phyloP scores from a whole-genome alignment of 2,888 invertebrate genomes.

The Alloplasta piceator region DNA sequence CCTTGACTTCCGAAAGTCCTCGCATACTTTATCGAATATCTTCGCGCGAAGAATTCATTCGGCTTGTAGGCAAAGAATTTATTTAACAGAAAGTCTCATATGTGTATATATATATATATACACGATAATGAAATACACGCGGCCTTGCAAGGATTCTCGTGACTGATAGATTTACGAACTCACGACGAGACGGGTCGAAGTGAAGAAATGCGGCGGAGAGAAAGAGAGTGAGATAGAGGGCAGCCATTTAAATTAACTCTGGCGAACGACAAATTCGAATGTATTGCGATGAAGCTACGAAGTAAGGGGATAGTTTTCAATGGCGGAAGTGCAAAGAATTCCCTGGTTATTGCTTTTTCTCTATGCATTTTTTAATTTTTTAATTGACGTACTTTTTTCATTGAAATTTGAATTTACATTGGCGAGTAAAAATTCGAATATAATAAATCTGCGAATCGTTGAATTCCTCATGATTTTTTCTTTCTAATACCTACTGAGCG shows the following conservation, averaged over 20 bases:
- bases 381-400: too few relatives aligned
- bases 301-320: too few relatives aligned
- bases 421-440: too few relatives aligned
- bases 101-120: neutral
- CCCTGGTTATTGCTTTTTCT: too few relatives aligned
- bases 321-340: too few relatives aligned
- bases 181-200: conserved; percentile 22
- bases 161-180: conserved; percentile 53
- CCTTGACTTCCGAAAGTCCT: conserved; percentile 3
- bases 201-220: conserved; percentile 13
- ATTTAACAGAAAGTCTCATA: neutral
- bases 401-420: too few relatives aligned
- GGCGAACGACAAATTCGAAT: neutral
- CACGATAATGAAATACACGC: conserved; percentile 13
- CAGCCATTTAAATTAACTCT: conserved; percentile 21
- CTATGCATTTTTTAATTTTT: too few relatives aligned
- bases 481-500: too few relatives aligned
- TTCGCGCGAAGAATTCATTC: conserved; percentile 3
- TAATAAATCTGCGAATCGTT: too few relatives aligned
- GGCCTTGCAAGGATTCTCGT: conserved; percentile 52
- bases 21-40: conserved; percentile 2
- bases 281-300: too few relatives aligned
- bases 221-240: neutral
- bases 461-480: too few relatives aligned
- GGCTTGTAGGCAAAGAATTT: conserved; percentile 24